phyloP scores from a whole-genome alignment of 2,797 vertebrate species.

The Acanthiza pusilla region DNA sequence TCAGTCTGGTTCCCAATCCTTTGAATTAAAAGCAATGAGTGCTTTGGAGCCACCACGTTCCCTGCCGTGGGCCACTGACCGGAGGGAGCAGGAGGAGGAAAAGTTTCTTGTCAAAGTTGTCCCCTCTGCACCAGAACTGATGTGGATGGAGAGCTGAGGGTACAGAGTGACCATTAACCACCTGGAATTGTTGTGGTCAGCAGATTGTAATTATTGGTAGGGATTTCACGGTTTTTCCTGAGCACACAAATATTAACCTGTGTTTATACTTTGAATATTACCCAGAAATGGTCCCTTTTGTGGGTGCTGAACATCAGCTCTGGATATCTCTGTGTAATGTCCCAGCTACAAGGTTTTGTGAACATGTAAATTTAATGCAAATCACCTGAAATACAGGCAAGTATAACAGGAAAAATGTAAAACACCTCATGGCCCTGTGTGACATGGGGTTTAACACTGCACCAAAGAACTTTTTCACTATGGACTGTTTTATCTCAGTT shows the following conservation, averaged over 20 bases:
- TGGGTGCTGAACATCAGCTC: neutral
- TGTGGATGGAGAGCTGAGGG: neutral
- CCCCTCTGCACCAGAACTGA: neutral
- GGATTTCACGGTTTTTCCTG: neutral
- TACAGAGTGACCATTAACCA: neutral
- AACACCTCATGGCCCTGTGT: fast-evolving
- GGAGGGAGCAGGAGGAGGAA: neutral
- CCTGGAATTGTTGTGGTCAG: neutral
- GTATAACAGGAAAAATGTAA: neutral
- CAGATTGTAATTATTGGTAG: neutral
- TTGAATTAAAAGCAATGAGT: neutral
- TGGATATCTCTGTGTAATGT: fast-evolving
- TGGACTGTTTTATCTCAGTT: neutral
- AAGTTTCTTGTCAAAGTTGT: neutral
- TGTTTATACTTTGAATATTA: neutral
- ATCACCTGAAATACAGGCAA: neutral
- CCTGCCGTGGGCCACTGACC: fast-evolving
- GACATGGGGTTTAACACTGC: neutral
- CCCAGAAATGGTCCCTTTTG: neutral
- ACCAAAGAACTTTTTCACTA: neutral
- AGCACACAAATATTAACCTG: neutral
- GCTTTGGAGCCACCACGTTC: fast-evolving
- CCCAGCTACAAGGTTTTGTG: neutral
- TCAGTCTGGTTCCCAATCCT: too few species aligned
- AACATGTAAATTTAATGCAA: neutral